Evolutionary conservation across 2,888 invertebrate genomes (phyloP), one percentile per base, ranked within the genome.

Genomic region (Julus scandinavius): DNA sequence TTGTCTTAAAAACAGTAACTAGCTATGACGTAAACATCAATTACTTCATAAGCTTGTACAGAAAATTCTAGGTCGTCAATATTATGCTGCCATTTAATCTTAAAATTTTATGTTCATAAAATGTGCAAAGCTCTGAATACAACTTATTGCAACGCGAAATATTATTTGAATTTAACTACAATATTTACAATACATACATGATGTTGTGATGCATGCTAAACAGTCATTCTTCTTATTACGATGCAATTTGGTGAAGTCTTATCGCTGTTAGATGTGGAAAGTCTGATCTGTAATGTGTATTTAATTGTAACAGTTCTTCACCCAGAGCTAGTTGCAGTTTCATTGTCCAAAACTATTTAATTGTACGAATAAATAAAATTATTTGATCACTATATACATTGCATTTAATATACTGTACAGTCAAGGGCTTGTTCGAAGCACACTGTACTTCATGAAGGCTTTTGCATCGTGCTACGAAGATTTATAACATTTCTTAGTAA

Each of bases 311-410:
- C n/a, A 29, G 20, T 38, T 72, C 72, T 72, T 72, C 6, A 72
- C 29, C 2, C n/a, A 72, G 6, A 72, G 29, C 29, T n/a, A 72
- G 29, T 11, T 72, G 72, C 72, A 72, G 1, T 72, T 72, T 29
- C 29, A 72, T 72, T 72, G 7, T 29, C 72, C 72, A 72, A 72
- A 72, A 72, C 72, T n/a, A 72, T 72, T 72, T 72, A 72, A 72
- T 72, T 72, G 29, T 72, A 72, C 13, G 72, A 72, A 72, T 72
- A 72, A 72, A 72, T 72, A 29, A 20, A 20, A 20, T 72, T 72
- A 29, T 72, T 29, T 29, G 72, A 29, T 72, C 72, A 29, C 72
- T 72, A 72, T 72, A 72, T 72, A 72, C 72, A 72, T 72, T 29
- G 20, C 63, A 54, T 20, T 63, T 63, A 9, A 63, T 7, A 20